Conservation (phyloP, 2,888 invertebrate species). For the Serrognathus titanus region DNA sequence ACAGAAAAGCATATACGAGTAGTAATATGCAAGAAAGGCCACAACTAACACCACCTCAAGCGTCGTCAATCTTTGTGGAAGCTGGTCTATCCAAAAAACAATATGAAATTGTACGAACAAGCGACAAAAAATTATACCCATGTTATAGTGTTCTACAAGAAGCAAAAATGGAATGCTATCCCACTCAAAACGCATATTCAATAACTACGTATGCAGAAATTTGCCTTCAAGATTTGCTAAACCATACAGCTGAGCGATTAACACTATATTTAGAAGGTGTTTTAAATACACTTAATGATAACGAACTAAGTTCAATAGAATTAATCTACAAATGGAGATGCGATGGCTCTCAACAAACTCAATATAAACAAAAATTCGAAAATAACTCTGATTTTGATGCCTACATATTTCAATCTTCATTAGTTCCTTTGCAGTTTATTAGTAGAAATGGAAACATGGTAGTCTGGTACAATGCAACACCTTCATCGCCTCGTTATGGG, state of each 20-base stretch:
- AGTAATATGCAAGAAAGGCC: too few relatives aligned
- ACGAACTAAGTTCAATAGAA: not conserved
- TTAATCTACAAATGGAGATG: constrained; percentile 25
- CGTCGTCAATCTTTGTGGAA: constrained; percentile 7
- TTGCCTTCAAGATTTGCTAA: not conserved
- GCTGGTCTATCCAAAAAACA: constrained; percentile 10
- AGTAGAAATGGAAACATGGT: not conserved
- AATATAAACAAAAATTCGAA: constrained; percentile 11
- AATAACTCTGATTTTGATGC: too few relatives aligned
- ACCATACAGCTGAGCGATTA: constrained; percentile 12
- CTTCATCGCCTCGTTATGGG: too few relatives aligned
- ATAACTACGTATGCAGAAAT: constrained; percentile 18
- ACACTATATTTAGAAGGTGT: constrained; percentile 10
- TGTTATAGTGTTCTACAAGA: constrained; percentile 21
- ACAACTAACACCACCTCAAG: not conserved
- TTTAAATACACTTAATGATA: too few relatives aligned
- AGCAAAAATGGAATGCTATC: constrained; percentile 25
- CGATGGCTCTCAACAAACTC: constrained; percentile 10
- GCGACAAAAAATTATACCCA: too few relatives aligned
- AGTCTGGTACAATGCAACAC: constrained; percentile 3
- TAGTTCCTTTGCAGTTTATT: not conserved
- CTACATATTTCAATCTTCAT: constrained; percentile 9
- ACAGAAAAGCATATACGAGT: too few relatives aligned
- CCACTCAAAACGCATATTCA: constrained; percentile 9
- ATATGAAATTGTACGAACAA: too few relatives aligned